Evolutionary conservation across 2,888 invertebrate species (phyloP).

Genomic region (Melitaea athalia): DNA sequence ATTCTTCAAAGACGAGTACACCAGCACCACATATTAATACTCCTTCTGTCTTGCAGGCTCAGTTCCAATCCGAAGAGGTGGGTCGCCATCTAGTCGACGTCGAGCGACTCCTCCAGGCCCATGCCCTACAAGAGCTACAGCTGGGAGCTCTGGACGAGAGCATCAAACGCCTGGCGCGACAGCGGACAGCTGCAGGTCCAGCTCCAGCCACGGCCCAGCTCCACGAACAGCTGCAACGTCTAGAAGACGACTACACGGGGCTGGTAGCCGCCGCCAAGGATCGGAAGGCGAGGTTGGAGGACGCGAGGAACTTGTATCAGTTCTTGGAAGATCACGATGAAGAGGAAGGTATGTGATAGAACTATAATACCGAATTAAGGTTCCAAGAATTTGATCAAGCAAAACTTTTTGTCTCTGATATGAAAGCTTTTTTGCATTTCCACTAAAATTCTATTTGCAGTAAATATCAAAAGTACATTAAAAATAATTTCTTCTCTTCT

Average conservation of each 20-base stretch:
- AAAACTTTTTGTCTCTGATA: too few relatives aligned
- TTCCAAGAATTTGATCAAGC: too few relatives aligned
- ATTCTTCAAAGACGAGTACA: background rate
- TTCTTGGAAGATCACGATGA: slow-evolving; percentile 98
- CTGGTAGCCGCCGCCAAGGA: slow-evolving; percentile 87
- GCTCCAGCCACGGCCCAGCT: slow-evolving; percentile 87
- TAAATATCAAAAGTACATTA: too few relatives aligned
- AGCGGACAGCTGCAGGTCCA: slow-evolving; percentile 68
- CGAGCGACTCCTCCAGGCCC: slow-evolving; percentile 96
- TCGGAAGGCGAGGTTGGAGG: slow-evolving; percentile 92
- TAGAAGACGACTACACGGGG: slow-evolving; percentile 90
- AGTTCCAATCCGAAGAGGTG: slow-evolving; percentile 91
- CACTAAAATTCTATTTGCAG: too few relatives aligned
- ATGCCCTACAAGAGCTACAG: slow-evolving; percentile 95
- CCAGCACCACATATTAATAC: background rate
- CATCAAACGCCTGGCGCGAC: slow-evolving; percentile 88
- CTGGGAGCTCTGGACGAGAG: slow-evolving; percentile 94
- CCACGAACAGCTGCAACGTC: slow-evolving; percentile 87
- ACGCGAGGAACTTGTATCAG: slow-evolving; percentile 96
- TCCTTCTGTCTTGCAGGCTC: slow-evolving; percentile 68
- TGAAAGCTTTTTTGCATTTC: too few relatives aligned
- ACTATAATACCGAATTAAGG: background rate
- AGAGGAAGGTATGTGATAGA: slow-evolving; percentile 86
- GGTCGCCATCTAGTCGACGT: slow-evolving; percentile 97
- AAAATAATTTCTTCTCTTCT: too few relatives aligned